phyloP scores from a whole-genome alignment of 1,140 invertebrate species.

The Drosophila pectinifera region DNA sequence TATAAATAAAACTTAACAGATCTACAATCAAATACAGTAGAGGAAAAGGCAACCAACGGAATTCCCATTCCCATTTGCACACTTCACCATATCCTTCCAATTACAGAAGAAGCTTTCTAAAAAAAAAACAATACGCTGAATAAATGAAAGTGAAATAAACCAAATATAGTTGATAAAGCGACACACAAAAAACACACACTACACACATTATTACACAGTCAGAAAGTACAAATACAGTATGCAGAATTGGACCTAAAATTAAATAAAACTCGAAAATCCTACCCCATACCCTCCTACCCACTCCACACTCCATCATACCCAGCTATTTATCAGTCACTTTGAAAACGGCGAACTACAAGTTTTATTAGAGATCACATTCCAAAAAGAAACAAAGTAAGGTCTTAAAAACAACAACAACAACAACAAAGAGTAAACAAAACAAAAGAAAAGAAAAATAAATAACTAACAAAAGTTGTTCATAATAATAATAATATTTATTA shows the following conservation, averaged over 20 bases:
- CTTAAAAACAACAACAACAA: slow-evolving; percentile 61
- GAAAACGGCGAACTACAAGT: slow-evolving; percentile 51
- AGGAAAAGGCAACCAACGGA: slow-evolving; percentile 17
- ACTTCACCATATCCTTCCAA: slow-evolving; percentile 26
- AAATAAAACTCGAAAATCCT: slow-evolving; percentile 22
- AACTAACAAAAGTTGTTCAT: slow-evolving; percentile 47
- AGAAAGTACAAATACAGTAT: slow-evolving; percentile 78
- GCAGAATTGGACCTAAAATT: slow-evolving; percentile 45
- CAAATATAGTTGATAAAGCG: slow-evolving; percentile 77
- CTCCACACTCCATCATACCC: slow-evolving; percentile 19
- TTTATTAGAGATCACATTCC: slow-evolving; percentile 81
- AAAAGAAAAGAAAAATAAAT: slow-evolving; percentile 21
- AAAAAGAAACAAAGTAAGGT: slow-evolving; percentile 81
- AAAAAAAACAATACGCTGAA: slow-evolving; percentile 12
- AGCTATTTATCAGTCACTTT: slow-evolving; percentile 40
- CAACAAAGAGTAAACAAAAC: slow-evolving; percentile 51
- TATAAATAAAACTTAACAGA: slow-evolving; percentile 21
- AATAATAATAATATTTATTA: slow-evolving; percentile 40
- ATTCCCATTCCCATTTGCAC: slow-evolving; percentile 39
- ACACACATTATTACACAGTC: slow-evolving; percentile 33
- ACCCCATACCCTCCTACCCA: slow-evolving; percentile 11
- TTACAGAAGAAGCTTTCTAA: slow-evolving; percentile 9
- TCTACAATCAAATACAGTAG: slow-evolving; percentile 16
- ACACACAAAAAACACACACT: slow-evolving; percentile 21
- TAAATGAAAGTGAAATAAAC: slow-evolving; percentile 62